Percentiles rank a stretch among this genome's conserved stretches.
These are phyloP conservation scores for Drosophila kohkoa DNA, from an alignment of 1,140 invertebrate genomes.

Conservation along the genomic window DNA sequence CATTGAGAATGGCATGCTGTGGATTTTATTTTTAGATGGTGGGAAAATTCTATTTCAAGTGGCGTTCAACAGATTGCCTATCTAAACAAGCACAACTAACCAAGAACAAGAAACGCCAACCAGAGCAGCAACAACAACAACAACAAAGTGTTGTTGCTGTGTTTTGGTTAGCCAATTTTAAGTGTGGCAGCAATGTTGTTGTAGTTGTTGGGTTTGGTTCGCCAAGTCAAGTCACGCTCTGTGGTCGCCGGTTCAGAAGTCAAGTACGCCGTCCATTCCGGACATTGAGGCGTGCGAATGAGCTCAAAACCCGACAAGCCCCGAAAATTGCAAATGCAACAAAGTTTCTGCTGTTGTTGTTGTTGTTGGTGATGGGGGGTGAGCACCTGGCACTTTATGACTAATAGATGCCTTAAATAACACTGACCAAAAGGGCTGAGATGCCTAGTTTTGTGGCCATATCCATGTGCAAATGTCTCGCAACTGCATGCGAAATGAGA, in stretches of 20 bases:
- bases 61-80: constrained; percentile 71
- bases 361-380: no score
- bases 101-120: constrained; percentile 55
- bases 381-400: constrained; percentile 60
- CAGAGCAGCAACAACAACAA: constrained; percentile 26
- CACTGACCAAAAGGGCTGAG: constrained; percentile 51
- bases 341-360: no score
- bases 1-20: constrained; percentile 34
- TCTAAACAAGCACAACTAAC: constrained; percentile 70
- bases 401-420: constrained; percentile 80
- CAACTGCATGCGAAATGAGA: constrained; percentile 57
- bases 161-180: constrained; percentile 76
- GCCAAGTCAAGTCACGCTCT: constrained; percentile 75
- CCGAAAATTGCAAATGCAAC: constrained; percentile 15
- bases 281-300: constrained; percentile 74
- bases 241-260: constrained; percentile 81
- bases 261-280: constrained; percentile 73
- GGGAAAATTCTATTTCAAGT: constrained; percentile 81
- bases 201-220: constrained; percentile 46
- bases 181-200: constrained; percentile 50
- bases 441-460: constrained; percentile 62
- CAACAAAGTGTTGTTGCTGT: constrained; percentile 62
- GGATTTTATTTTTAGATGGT: constrained; percentile 76
- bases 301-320: constrained; percentile 38
- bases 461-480: constrained; percentile 69